Percentiles rank a stretch among this genome's conserved stretches.
These are phyloP conservation scores for Alviniconcha marisindica DNA, from an alignment of 1,140 invertebrate genomes.

Conservation along the genomic window DNA sequence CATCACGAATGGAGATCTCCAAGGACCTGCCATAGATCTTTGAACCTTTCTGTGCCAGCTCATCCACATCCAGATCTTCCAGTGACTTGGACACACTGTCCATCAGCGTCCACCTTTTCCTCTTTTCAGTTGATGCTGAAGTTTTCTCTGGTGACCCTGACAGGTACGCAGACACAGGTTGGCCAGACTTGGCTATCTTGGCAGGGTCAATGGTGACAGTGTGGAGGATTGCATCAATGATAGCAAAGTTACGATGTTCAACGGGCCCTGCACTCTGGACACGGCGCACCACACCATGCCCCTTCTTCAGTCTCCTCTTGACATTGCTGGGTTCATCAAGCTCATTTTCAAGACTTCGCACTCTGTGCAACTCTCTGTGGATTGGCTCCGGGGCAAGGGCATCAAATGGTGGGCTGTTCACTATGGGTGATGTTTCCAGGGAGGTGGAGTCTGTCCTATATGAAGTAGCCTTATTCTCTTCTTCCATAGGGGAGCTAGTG, in stretches of 20 bases:
- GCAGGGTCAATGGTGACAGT: slow-evolving; percentile 34
- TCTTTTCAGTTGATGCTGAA: not conserved
- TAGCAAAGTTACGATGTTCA: not conserved
- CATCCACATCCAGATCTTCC: slow-evolving; percentile 20
- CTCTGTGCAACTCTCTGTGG: slow-evolving; percentile 17
- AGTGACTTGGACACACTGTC: slow-evolving; percentile 19
- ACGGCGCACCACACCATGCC: not conserved
- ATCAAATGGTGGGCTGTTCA: not conserved
- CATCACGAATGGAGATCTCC: slow-evolving; percentile 5
- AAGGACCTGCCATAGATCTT: slow-evolving; percentile 23
- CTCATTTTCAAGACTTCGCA: slow-evolving; percentile 3
- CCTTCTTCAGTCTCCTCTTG: not conserved
- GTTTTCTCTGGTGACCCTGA: not conserved
- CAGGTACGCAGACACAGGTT: not conserved
- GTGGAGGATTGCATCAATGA: slow-evolving; percentile 1
- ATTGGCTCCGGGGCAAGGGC: not conserved
- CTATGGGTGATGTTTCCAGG: not conserved
- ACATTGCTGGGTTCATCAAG: not conserved
- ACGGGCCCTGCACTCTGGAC: slow-evolving; percentile 7
- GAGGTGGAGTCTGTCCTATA: slow-evolving; percentile 7
- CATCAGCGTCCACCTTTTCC: slow-evolving; percentile 19
- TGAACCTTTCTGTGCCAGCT: not conserved
- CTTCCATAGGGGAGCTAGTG: not conserved
- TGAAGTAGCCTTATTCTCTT: not conserved
- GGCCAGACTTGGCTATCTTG: slow-evolving; percentile 5